Conservation (phyloP, 2,888 invertebrate genomes). For the Antheraea yamamai region DNA sequence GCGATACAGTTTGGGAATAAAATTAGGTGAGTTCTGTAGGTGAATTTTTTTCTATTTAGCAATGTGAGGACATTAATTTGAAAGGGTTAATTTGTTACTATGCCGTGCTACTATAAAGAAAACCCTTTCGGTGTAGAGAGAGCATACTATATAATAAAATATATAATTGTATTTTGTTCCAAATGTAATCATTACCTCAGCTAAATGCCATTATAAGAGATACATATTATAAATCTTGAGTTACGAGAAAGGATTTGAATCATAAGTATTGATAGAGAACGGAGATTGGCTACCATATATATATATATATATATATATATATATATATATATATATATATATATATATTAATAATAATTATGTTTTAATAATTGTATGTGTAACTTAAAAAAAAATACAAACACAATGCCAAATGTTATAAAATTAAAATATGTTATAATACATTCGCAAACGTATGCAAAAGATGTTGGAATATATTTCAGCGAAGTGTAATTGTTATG, state of each 20-base stretch:
- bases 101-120: too few relatives aligned
- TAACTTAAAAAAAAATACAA: not conserved
- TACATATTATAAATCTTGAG: too few relatives aligned
- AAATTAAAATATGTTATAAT: not conserved
- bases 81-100: too few relatives aligned
- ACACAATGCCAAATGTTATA: not conserved
- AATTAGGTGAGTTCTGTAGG: not conserved
- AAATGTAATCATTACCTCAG: too few relatives aligned
- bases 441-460: not conserved
- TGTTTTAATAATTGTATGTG: not conserved
- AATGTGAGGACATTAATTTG: not conserved
- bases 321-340: too few relatives aligned
- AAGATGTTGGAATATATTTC: not conserved
- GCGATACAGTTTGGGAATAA: not conserved
- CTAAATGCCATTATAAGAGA: too few relatives aligned
- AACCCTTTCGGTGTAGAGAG: too few relatives aligned
- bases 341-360: too few relatives aligned
- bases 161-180: too few relatives aligned
- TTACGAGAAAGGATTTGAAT: too few relatives aligned
- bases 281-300: not conserved
- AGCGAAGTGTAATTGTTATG: conserved; percentile 5
- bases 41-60: not conserved
- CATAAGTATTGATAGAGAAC: not conserved
- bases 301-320: too few relatives aligned
- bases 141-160: too few relatives aligned